These are phyloP conservation scores for Neogobius melanostomus DNA, from an alignment of 2,113 vertebrate genomes.

Conservation along the genomic window DNA sequence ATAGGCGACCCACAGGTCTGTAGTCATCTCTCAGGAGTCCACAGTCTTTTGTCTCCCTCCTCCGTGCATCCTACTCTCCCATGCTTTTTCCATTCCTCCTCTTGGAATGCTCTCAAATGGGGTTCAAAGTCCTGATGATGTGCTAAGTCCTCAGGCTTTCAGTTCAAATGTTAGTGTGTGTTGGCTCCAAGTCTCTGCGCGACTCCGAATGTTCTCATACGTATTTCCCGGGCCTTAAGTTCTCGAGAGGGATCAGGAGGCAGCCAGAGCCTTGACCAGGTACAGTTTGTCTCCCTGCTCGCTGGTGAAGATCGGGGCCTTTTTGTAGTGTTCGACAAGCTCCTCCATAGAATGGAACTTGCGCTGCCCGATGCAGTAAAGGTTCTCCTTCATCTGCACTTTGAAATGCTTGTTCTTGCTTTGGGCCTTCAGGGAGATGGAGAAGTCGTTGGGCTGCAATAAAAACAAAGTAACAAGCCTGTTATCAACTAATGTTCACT, in stretches of 20 bases:
- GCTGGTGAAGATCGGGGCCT: slow-evolving; percentile 91
- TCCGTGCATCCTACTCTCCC: slow-evolving; percentile 43
- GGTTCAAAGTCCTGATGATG: slow-evolving; percentile 65
- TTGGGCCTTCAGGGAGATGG: slow-evolving; percentile 90
- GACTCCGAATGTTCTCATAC: slow-evolving; percentile 27
- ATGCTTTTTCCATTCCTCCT: slow-evolving; percentile 50
- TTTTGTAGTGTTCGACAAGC: slow-evolving; percentile 95
- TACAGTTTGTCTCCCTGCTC: slow-evolving; percentile 93
- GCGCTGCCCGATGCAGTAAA: slow-evolving; percentile 92
- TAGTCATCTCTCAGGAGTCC: slow-evolving; percentile 65
- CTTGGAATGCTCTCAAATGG: slow-evolving; percentile 75
- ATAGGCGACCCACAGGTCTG: slow-evolving; percentile 67
- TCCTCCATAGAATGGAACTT: slow-evolving; percentile 92
- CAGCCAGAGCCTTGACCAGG: slow-evolving; percentile 84
- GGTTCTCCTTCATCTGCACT: slow-evolving; percentile 87
- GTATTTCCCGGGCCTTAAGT: slow-evolving; percentile 18
- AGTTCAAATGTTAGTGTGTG: slow-evolving; percentile 66
- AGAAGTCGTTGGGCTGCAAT: slow-evolving; percentile 87
- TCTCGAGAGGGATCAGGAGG: slow-evolving; percentile 77
- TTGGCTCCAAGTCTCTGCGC: slow-evolving; percentile 40
- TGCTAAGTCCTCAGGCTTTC: slow-evolving; percentile 61
- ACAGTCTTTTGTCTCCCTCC: slow-evolving; percentile 48
- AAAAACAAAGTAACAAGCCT: slow-evolving; percentile 9
- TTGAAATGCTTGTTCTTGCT: slow-evolving; percentile 96
- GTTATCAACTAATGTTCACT: not conserved